Evolutionary conservation across 2,113 vertebrate species (phyloP).

Genomic region (Mola mola): DNA sequence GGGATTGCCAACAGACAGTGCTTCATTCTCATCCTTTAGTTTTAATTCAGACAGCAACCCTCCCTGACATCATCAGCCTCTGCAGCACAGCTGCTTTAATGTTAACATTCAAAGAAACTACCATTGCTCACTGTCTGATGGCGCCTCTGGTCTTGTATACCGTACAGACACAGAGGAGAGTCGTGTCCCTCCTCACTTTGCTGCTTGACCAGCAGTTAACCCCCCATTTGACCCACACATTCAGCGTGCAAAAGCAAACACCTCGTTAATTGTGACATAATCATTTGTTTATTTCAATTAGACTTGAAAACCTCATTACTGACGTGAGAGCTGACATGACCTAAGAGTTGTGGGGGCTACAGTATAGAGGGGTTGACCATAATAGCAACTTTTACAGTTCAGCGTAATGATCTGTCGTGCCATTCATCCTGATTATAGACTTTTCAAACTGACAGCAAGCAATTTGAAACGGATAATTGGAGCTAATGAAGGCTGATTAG

Average conservation of each 20-base stretch:
- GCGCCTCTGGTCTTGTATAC: too few species aligned
- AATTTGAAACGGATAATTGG: constrained; percentile 66
- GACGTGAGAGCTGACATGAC: constrained; percentile 14
- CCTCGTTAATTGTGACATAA: constrained; percentile 43
- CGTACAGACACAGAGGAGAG: neutral
- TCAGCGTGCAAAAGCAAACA: neutral
- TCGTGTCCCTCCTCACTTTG: neutral
- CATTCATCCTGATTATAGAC: constrained; percentile 64
- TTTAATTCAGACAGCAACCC: too few species aligned
- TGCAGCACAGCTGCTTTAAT: too few species aligned
- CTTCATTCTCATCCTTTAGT: too few species aligned
- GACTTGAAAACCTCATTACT: constrained; percentile 56
- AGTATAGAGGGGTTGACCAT: constrained; percentile 48
- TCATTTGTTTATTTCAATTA: constrained; percentile 70
- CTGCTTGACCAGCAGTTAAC: neutral
- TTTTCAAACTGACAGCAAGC: constrained; percentile 55
- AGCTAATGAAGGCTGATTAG: constrained; percentile 71
- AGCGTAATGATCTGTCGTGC: constrained; percentile 52
- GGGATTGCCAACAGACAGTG: too few species aligned
- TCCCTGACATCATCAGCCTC: too few species aligned
- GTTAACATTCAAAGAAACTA: too few species aligned
- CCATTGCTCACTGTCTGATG: too few species aligned
- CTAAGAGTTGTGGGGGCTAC: constrained; percentile 30
- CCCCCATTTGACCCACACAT: constrained; percentile 16
- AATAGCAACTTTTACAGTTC: constrained; percentile 36